Percentiles rank a stretch among this genome's conserved stretches.
phyloP scores from a whole-genome alignment of 2,888 invertebrate species.

The Ophion slaviceki region DNA sequence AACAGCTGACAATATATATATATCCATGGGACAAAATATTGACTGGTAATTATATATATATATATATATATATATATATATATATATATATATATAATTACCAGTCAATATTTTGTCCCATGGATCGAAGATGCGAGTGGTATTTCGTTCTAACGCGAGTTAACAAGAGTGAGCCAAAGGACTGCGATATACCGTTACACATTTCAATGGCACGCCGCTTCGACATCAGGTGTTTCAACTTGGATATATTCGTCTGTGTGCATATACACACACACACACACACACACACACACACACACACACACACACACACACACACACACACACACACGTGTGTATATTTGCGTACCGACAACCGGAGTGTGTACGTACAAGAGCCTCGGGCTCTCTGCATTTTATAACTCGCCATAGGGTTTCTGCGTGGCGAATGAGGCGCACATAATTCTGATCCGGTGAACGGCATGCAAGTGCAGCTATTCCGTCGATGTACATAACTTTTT shows the following conservation, averaged over 20 bases:
- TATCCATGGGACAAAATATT: no score
- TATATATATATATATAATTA: no score
- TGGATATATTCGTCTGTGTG: no score
- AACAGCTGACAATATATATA: no score
- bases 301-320: no score
- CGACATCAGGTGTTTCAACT: no score
- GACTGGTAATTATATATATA: no score
- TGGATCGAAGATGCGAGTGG: constrained; percentile 3
- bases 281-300: no score
- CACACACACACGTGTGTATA: constrained; percentile 9
- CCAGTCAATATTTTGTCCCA: neutral
- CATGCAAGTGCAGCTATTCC: neutral
- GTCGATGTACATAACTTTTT: neutral
- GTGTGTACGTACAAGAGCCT: neutral
- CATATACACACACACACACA: no score
- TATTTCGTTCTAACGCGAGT: constrained; percentile 11
- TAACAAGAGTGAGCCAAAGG: constrained; percentile 12
- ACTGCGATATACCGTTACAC: constrained; percentile 28
- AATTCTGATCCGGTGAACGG: constrained; percentile 15
- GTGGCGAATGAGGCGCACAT: neutral
- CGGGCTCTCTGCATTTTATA: constrained; percentile 8
- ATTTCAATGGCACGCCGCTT: constrained; percentile 18
- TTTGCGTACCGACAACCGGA: neutral
- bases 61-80: no score
- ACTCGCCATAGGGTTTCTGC: neutral